A percentile compares a stretch with the other conserved stretches of the same genome.
phyloP scores from a whole-genome alignment of 2,113 vertebrate genomes.

The Boleophthalmus pectinirostris region DNA sequence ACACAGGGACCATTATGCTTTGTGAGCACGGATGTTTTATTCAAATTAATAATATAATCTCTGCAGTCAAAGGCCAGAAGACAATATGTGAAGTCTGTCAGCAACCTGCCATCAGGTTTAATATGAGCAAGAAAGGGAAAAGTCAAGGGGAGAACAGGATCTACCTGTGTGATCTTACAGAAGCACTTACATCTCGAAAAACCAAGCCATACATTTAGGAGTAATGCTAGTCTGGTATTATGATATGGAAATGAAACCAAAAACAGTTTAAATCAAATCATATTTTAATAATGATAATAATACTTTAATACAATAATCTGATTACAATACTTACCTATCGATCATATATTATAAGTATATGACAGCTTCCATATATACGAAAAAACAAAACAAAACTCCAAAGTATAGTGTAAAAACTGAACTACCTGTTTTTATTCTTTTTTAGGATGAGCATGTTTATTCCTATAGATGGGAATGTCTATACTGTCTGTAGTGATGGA shows the following conservation, averaged over 20 bases:
- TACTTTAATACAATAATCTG: too few relatives aligned
- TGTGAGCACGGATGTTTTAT: constrained; percentile 73
- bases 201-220: not conserved
- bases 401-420: too few relatives aligned
- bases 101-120: constrained; percentile 56
- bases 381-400: too few relatives aligned
- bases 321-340: too few relatives aligned
- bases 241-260: not conserved
- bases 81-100: constrained; percentile 66
- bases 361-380: too few relatives aligned
- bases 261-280: not conserved
- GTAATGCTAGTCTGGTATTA: not conserved
- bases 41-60: constrained; percentile 68
- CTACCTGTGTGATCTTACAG: constrained; percentile 18
- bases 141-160: constrained; percentile 32
- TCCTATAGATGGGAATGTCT: too few relatives aligned
- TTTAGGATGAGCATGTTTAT: too few relatives aligned
- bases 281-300: not conserved
- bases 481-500: not conserved
- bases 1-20: constrained; percentile 71
- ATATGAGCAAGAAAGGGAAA: constrained; percentile 40
- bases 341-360: too few relatives aligned
- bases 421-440: too few relatives aligned
- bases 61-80: constrained; percentile 61
- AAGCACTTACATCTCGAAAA: not conserved